Percentiles rank a stretch among this genome's conserved stretches.
phyloP scores from a whole-genome alignment of 2,797 vertebrate species.

The Picus viridis region DNA sequence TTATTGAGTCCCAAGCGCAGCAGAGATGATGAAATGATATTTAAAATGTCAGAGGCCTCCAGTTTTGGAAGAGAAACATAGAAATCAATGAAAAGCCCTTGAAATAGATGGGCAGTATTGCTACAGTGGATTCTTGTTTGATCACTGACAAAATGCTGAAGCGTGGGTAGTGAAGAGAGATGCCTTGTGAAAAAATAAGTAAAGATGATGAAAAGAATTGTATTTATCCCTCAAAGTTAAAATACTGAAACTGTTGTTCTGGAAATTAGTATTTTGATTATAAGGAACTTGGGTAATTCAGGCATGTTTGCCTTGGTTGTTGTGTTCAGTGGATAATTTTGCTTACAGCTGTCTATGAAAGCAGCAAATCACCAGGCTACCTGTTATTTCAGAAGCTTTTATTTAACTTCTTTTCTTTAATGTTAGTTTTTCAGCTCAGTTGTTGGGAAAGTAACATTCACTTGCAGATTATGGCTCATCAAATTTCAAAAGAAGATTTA shows the following conservation, averaged over 20 bases:
- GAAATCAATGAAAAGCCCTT: neutral
- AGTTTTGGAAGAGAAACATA: neutral
- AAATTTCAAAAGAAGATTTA: slow-evolving; percentile 85
- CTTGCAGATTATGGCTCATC: slow-evolving; percentile 80
- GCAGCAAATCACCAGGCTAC: neutral
- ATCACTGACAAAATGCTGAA: neutral
- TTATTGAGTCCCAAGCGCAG: neutral
- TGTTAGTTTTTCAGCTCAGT: slow-evolving; percentile 7
- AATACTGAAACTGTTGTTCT: neutral
- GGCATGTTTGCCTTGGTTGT: neutral
- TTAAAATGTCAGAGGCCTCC: neutral
- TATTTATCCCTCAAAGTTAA: neutral
- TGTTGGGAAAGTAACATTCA: slow-evolving; percentile 13
- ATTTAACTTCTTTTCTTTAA: slow-evolving; percentile 31
- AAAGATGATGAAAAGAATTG: neutral
- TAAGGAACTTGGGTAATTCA: neutral
- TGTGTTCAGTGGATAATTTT: neutral
- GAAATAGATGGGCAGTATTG: neutral
- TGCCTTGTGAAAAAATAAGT: neutral
- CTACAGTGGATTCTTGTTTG: neutral
- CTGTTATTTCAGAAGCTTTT: neutral
- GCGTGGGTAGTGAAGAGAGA: neutral
- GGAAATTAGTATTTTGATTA: neutral
- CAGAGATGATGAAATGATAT: neutral
- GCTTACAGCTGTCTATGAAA: neutral